Base-by-base conservation (phyloP, 1,140 invertebrate genomes). In the Drosophila mauritiana region DNA sequence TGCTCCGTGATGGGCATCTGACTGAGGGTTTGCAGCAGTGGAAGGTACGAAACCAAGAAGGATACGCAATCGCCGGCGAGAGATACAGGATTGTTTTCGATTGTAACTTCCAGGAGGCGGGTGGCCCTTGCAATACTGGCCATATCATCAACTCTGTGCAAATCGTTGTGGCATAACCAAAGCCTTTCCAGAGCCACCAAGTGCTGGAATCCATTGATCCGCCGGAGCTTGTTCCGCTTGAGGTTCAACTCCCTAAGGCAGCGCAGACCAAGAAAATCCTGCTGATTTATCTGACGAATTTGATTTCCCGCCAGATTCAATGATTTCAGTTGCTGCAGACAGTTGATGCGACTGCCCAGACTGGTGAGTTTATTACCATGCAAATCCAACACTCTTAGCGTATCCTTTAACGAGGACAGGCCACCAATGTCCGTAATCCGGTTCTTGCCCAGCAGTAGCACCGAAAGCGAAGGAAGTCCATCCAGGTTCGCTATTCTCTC, bases 241-340 rank as follows among this genome's bases (percentile, higher is more conserved):
- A 98, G 93, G 93, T 98, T 98, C 6, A 98, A 92, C 89, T 98
- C 98, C 70, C 96, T 95, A 11, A 98, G 86, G 4, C 96, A 95
- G 27, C 93, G 91, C 31, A 98, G 92, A 0, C 97, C 97, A 73
- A 95, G 94, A 37, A 98, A 94, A 86, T 96, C 97, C 91, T 93
- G 95, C 67, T 92, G 93, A 10, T 95, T 95, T 51, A 98, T 95
- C 63, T 93, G 94, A 74, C 95, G 94, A 46, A 98, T 95, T 89
- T 96, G 95, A 93, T 98, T 98, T 1, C 97, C 97, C 39, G 97
- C 97, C 73, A 98, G 94, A 93, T 98, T 98, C 7, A 98, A 93
- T 0, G 98, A 97, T 93, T 98, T 97, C 3, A 98, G 92, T 72
- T 97, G 95, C 79, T 94, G 94, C 46, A 95, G 92, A 68, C 93